phyloP scores from a whole-genome alignment of 2,888 invertebrate species.

The Spisula subtruncata region DNA sequence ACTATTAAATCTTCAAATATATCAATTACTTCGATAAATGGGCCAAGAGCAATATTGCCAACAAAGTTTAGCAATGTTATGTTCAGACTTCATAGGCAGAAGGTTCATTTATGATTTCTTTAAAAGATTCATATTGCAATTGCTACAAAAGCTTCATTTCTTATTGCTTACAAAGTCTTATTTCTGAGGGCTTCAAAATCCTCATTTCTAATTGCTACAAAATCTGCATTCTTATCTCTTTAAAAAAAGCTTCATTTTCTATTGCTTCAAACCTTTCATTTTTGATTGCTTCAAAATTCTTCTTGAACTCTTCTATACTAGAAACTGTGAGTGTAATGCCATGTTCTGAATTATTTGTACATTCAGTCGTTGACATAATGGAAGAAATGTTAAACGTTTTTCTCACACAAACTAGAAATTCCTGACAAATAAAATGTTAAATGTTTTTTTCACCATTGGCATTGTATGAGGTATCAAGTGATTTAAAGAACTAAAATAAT shows the following conservation, averaged over 20 bases:
- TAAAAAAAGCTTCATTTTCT: too few species aligned
- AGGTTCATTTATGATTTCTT: too few species aligned
- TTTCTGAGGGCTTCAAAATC: not conserved
- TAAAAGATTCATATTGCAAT: too few species aligned
- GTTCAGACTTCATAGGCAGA: too few species aligned
- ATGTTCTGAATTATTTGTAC: not conserved
- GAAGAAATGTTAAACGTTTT: not conserved
- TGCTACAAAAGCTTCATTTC: not conserved
- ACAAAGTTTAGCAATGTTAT: too few species aligned
- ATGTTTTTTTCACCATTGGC: not conserved
- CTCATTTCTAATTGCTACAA: not conserved
- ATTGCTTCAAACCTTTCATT: not conserved
- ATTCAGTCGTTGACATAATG: not conserved
- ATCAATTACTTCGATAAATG: too few species aligned
- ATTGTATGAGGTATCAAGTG: not conserved
- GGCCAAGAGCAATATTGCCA: too few species aligned
- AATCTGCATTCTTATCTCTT: not conserved
- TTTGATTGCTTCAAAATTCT: not conserved
- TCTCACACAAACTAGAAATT: not conserved
- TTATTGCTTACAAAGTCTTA: not conserved
- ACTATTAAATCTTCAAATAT: too few species aligned
- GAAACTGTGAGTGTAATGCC: too few species aligned
- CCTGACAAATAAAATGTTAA: not conserved
- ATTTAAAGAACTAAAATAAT: slow-evolving; percentile 16
- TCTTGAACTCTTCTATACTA: too few species aligned